Evolutionary conservation across 2,888 invertebrate species (phyloP).

Genomic region (Frankliniella fusca): DNA sequence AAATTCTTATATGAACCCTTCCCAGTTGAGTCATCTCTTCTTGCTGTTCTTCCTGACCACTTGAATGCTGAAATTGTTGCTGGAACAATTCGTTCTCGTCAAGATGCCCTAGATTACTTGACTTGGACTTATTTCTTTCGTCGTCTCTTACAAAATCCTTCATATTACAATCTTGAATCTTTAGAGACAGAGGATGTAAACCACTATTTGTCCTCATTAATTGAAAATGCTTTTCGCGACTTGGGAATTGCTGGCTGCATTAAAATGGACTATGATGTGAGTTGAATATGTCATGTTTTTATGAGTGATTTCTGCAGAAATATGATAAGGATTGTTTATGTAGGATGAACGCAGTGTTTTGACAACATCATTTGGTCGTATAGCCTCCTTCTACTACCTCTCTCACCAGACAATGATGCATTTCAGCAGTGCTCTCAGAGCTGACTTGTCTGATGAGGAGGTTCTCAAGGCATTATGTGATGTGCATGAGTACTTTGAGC

Average conservation of each 20-base stretch:
- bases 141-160: constrained; percentile 60
- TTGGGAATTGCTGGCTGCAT: constrained; percentile 76
- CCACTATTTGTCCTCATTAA: constrained; percentile 71
- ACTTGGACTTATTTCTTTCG: constrained; percentile 99
- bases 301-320: not conserved
- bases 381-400: constrained; percentile 95
- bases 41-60: constrained; percentile 90
- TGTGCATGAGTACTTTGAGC: constrained; percentile 82
- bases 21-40: constrained; percentile 93
- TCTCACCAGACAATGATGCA: constrained; percentile 86
- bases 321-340: constrained; percentile 31
- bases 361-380: constrained; percentile 79
- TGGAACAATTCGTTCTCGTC: constrained; percentile 88
- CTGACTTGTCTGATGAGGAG: constrained; percentile 63
- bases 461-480: constrained; percentile 75
- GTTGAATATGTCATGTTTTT: constrained; percentile 42
- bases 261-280: constrained; percentile 63
- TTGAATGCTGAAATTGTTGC: constrained; percentile 96
- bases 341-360: constrained; percentile 59
- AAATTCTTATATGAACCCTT: constrained; percentile 99
- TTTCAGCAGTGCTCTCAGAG: constrained; percentile 66
- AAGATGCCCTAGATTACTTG: constrained; percentile 91
- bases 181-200: constrained; percentile 66
- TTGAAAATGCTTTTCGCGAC: constrained; percentile 71
- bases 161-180: constrained; percentile 77